phyloP scores from a whole-genome alignment of 2,113 vertebrate species.

The Poecile atricapillus region DNA sequence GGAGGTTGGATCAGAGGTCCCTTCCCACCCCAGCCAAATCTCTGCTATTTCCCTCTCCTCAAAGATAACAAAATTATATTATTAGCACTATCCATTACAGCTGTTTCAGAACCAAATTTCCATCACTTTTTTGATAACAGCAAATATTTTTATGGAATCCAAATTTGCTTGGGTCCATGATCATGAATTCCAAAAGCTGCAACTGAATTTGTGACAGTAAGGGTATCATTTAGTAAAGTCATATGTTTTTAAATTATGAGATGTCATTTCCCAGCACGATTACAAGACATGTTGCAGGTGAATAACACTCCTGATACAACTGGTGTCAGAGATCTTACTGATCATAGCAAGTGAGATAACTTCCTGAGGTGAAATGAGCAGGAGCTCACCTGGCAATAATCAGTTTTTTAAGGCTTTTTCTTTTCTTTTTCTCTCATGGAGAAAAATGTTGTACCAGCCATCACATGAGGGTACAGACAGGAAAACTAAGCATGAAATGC shows the following conservation, averaged over 20 bases:
- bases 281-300: not conserved
- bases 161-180: not conserved
- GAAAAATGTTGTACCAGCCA: not conserved
- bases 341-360: not conserved
- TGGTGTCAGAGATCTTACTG: not conserved
- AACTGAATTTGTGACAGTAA: not conserved
- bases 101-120: not conserved
- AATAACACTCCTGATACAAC: not conserved
- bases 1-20: not conserved
- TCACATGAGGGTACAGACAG: not conserved
- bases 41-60: not conserved
- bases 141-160: not conserved
- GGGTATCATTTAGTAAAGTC: not conserved
- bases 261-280: not conserved
- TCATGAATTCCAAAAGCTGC: not conserved
- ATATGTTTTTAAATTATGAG: not conserved
- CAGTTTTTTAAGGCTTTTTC: not conserved
- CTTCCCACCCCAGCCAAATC: not conserved
- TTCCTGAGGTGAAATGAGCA: not conserved
- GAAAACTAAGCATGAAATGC: conserved; percentile 35
- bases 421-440: not conserved
- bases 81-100: not conserved
- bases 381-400: not conserved
- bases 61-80: not conserved
- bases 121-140: not conserved